phyloP scores from a whole-genome alignment of 64 coral and sea anemone species.

The Montipora sp. region DNA sequence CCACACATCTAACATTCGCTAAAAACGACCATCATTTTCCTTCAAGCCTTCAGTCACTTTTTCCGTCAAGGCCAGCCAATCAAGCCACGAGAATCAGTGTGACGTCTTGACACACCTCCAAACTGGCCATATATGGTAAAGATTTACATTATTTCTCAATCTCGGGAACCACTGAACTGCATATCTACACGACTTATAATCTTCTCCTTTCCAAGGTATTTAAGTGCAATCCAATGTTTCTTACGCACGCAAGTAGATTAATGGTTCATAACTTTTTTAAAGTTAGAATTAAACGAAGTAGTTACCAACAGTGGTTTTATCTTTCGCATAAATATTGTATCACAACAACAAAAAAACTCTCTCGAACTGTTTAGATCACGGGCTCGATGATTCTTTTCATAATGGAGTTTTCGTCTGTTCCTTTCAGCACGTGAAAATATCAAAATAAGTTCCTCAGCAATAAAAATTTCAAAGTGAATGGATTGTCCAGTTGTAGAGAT shows the following conservation, averaged over 20 bases:
- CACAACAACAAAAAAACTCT: no score
- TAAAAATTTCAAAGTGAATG: no score
- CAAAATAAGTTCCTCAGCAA: no score
- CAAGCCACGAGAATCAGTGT: constrained; percentile 7
- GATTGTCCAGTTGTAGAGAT: no score
- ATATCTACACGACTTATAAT: background rate
- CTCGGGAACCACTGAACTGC: background rate
- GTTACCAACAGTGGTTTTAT: background rate
- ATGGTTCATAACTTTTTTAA: background rate
- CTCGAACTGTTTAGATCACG: no score
- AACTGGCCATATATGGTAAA: constrained; percentile 74
- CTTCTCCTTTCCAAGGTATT: background rate
- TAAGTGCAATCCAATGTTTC: background rate
- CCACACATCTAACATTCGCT: constrained; percentile 8
- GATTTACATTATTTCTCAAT: background rate
- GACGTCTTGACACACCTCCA: constrained; percentile 97
- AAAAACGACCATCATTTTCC: background rate
- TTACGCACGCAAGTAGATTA: background rate
- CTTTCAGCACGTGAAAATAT: no score
- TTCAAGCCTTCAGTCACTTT: background rate
- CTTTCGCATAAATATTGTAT: no score
- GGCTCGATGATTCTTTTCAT: no score
- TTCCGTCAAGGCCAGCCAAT: constrained; percentile 75
- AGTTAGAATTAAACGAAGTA: background rate
- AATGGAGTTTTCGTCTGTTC: no score